Evolutionary conservation across 2,888 invertebrate species (phyloP).

Genomic region (Leuctra nigra): DNA sequence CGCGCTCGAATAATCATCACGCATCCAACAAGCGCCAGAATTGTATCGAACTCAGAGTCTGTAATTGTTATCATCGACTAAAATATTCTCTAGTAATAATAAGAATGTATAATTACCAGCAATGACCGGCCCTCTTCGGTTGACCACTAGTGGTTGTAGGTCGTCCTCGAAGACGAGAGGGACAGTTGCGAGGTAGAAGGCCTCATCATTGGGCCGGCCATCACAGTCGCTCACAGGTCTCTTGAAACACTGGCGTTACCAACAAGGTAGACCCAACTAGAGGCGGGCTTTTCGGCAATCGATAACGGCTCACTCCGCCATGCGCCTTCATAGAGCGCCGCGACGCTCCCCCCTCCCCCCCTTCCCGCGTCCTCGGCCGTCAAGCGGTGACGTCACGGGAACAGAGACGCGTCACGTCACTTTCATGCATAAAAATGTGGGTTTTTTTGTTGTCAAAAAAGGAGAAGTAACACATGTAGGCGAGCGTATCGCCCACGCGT

Average conservation of each 20-base stretch:
- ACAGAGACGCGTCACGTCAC: background rate
- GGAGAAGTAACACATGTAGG: background rate
- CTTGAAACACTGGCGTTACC: background rate
- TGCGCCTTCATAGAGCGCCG: background rate
- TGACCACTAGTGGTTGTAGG: background rate
- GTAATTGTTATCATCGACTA: too few species aligned
- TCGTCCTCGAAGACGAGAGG: background rate
- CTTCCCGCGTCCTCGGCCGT: too few species aligned
- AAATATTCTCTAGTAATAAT: too few species aligned
- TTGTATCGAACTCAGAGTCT: too few species aligned
- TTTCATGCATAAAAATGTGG: constrained; percentile 3
- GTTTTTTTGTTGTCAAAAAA: background rate
- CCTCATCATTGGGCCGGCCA: constrained; percentile 3
- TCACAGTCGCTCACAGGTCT: background rate
- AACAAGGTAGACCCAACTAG: background rate
- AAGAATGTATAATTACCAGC: constrained; percentile 3
- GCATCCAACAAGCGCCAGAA: too few species aligned
- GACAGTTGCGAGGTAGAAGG: background rate
- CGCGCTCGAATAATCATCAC: too few species aligned
- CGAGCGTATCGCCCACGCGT: background rate
- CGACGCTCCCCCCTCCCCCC: background rate
- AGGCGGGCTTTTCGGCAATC: background rate
- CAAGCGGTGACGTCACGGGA: background rate
- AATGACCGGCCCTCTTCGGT: constrained; percentile 2
- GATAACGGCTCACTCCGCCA: background rate